Percentiles rank a stretch among this genome's conserved stretches.
Conservation (phyloP, 2,888 invertebrate species). For the Odontomyia ornata region DNA sequence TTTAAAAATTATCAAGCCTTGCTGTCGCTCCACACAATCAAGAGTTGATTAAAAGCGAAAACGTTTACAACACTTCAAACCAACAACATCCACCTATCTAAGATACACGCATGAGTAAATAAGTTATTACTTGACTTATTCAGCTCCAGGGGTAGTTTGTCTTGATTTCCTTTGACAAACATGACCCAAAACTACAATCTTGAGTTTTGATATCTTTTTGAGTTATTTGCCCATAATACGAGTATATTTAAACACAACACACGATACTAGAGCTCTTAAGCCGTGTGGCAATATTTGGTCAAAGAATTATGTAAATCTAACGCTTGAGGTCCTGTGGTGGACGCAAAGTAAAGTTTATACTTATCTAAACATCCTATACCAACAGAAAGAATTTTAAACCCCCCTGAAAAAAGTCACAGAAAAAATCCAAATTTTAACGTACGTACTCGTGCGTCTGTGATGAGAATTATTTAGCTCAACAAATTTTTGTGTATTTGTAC, state of each 20-base stretch:
- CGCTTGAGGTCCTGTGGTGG: conserved; percentile 12
- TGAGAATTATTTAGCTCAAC: no score
- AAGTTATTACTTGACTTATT: not conserved
- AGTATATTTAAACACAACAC: not conserved
- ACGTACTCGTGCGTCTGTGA: no score
- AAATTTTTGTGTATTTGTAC: no score
- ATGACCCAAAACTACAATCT: conserved; percentile 18
- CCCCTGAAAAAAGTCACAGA: no score
- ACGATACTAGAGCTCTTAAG: not conserved
- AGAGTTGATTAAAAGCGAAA: no score
- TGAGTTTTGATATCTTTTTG: not conserved
- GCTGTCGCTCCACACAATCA: no score
- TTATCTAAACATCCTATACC: conserved; percentile 12
- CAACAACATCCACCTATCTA: no score
- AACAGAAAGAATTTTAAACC: not conserved
- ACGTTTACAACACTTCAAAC: no score
- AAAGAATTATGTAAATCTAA: conserved; percentile 1
- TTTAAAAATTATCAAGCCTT: not conserved
- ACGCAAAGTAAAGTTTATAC: not conserved
- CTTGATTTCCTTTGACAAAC: conserved; percentile 12
- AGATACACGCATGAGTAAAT: no score
- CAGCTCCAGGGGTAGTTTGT: not conserved
- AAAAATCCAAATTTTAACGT: no score
- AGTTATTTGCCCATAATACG: not conserved
- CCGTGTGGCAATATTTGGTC: conserved; percentile 18